Evolutionary conservation across 2,888 invertebrate genomes (phyloP), one percentile per base, ranked within the genome.

Genomic region (Epiblema foenella): DNA sequence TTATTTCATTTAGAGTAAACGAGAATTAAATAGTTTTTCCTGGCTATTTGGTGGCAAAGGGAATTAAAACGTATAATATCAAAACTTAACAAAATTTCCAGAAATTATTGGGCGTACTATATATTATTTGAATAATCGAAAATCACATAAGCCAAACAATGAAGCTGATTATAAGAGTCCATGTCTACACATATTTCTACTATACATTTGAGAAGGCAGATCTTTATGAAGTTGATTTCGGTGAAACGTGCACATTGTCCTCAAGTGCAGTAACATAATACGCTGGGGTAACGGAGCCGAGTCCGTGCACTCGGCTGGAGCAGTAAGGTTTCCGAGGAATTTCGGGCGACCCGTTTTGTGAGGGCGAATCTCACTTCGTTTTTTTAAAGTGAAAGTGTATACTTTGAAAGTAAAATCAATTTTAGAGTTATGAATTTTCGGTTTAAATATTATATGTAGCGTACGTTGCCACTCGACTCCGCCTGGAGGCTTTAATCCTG

Each of bases 241-340:
- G 37, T 66, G 52, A 46, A 69, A 20, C 56, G 49, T 52, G 66
- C 58, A 24, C 33, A 15, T 68, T 71, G 76, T 65, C 75, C 70
- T 5, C 69, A 54, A 74, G 73, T 76, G 77, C 73, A 77, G 77
- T 77, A 78, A 78, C 73, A 72, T 75, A 77, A 78, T 76, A 77
- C 62, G 51, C 39, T 62, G 69, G 67, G 60, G 77, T 76, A 78
- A 76, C 75, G 57, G 76, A 79, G 75, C 74, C 79, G 79, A 72
- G 73, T 83, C 86, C 85, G 84, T 79, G 85, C 88, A 83, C 83
- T 80, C 78, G 79, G 80, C 8, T 77, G 78, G 74, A 68, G 65
- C 76, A 78, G 80, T 83, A 81, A 75, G 83, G 85, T 81, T 83
- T 84, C 83, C 68, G 75, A 81, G 77, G 73, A 81, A 83, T 84